phyloP scores from a whole-genome alignment of 2,888 invertebrate species.

The Drosophila anomelani region DNA sequence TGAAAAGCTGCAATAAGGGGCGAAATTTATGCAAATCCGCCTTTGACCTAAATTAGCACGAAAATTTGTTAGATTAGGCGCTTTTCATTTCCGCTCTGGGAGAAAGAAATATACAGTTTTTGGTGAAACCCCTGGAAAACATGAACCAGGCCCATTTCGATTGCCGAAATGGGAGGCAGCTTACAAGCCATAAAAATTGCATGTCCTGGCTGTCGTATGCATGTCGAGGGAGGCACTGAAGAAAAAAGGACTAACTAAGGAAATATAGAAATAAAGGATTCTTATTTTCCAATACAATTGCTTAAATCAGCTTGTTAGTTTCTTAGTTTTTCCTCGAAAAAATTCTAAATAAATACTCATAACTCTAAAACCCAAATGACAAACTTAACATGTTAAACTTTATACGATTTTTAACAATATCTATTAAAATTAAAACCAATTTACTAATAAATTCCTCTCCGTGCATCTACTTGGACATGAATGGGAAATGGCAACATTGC shows the following conservation, averaged over 20 bases:
- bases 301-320: too few relatives aligned
- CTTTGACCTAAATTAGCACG: conserved; percentile 81
- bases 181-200: conserved; percentile 80
- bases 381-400: too few relatives aligned
- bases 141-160: conserved; percentile 52
- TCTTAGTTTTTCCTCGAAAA: too few relatives aligned
- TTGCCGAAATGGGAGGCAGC: conserved; percentile 52
- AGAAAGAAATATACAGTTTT: conserved; percentile 39
- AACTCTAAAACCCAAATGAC: too few relatives aligned
- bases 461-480: conserved; percentile 53
- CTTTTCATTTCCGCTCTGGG: conserved; percentile 67
- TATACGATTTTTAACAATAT: too few relatives aligned
- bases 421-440: too few relatives aligned
- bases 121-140: conserved; percentile 5
- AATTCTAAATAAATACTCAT: too few relatives aligned
- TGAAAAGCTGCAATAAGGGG: conserved; percentile 32
- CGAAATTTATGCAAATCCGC: conserved; percentile 80
- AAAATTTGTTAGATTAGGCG: conserved; percentile 80
- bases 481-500: conserved; percentile 60
- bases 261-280: neutral
- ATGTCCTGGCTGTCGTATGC: conserved; percentile 60
- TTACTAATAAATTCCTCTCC: neutral
- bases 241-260: neutral
- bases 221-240: conserved; percentile 29
- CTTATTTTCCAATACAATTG: neutral